Conservation (phyloP, 2,113 vertebrate species). For the Eurystomus gularis region DNA sequence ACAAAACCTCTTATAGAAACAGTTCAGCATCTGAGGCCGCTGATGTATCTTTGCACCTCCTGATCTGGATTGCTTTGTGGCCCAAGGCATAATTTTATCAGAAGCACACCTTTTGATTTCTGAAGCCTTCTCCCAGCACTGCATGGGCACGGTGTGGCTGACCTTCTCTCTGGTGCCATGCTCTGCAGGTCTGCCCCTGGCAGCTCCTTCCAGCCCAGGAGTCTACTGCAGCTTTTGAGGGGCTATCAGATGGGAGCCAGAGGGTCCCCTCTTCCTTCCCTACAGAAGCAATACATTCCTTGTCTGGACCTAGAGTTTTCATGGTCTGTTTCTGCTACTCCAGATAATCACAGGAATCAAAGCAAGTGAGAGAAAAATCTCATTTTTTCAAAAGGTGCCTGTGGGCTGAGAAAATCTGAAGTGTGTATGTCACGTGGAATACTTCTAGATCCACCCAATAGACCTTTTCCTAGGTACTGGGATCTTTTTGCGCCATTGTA, state of each 20-base stretch:
- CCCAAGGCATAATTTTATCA: not conserved
- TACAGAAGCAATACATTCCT: not conserved
- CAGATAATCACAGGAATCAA: not conserved
- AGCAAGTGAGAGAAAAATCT: not conserved
- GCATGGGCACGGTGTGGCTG: accelerated
- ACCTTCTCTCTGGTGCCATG: accelerated
- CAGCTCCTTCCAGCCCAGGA: not conserved
- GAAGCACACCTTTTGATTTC: not conserved
- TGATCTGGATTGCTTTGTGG: not conserved
- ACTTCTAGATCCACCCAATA: not conserved
- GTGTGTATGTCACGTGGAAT: accelerated
- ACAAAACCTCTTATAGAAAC: not conserved
- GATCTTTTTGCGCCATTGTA: not conserved
- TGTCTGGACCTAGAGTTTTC: not conserved
- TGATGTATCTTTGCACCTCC: not conserved
- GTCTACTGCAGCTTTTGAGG: not conserved
- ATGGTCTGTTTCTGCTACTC: not conserved
- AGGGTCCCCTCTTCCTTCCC: not conserved
- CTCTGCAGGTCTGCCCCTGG: no score
- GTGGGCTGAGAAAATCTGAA: not conserved
- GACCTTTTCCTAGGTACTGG: not conserved
- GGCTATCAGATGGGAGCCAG: not conserved
- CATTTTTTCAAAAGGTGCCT: not conserved
- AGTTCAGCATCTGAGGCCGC: not conserved
- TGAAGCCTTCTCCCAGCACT: not conserved